Conservation (phyloP, 2,113 vertebrate genomes). For the Gymnobelideus leadbeateri region DNA sequence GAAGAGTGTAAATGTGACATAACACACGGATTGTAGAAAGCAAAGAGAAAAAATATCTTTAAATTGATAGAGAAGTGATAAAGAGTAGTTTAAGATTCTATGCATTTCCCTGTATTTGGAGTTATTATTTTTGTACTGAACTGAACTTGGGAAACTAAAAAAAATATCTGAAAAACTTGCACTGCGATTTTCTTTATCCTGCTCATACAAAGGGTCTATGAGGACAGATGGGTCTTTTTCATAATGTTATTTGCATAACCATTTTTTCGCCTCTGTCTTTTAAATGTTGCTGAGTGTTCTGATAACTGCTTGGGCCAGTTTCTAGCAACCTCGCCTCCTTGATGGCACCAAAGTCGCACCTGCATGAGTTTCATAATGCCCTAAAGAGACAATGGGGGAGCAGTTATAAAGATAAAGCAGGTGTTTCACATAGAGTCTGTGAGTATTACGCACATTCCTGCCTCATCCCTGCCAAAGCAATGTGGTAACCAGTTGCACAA, state of each 20-base stretch:
- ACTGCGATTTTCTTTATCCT: background rate
- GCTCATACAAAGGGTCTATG: background rate
- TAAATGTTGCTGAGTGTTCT: background rate
- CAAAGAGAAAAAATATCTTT: background rate
- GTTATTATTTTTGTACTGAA: background rate
- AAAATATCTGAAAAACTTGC: background rate
- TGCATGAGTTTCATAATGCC: background rate
- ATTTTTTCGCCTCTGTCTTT: background rate
- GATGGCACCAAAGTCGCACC: background rate
- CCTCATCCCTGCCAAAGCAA: background rate
- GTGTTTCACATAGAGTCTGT: background rate
- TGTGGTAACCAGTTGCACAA: conserved; percentile 1
- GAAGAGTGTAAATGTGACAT: background rate
- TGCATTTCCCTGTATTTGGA: background rate
- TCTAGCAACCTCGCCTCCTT: conserved; percentile 2
- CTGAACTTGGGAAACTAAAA: background rate
- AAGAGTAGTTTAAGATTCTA: background rate
- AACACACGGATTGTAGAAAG: background rate
- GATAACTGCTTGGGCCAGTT: background rate
- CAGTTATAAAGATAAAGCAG: background rate
- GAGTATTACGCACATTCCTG: background rate
- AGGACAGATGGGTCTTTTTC: background rate
- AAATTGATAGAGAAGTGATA: background rate
- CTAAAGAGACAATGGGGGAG: background rate
- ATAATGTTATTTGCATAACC: conserved; percentile 10